Conservation (phyloP, 2,888 invertebrate genomes). For the Leptinotarsa haldemani region DNA sequence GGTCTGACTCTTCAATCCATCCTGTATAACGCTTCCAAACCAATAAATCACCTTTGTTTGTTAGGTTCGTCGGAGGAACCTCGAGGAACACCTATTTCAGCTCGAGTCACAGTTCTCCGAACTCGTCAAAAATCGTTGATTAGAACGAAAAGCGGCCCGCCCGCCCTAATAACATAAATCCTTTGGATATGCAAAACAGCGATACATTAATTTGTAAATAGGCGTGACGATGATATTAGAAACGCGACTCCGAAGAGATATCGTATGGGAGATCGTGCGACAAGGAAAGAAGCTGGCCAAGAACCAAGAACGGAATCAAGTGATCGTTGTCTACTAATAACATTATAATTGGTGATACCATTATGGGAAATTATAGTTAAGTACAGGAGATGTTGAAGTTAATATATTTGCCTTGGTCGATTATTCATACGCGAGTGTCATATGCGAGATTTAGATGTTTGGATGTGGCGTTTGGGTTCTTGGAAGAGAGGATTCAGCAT, state of each 20-base stretch:
- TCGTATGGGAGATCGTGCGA: conserved; percentile 44
- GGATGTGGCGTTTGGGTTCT: neutral
- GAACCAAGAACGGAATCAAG: conserved; percentile 43
- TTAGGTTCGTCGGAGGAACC: neutral
- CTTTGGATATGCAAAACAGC: conserved; percentile 60
- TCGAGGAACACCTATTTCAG: neutral
- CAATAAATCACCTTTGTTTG: conserved; percentile 11
- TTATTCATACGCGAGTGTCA: conserved; percentile 10
- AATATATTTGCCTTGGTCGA: conserved; percentile 32
- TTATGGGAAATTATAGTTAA: conserved; percentile 44
- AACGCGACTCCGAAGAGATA: conserved; percentile 61
- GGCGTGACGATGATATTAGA: conserved; percentile 62
- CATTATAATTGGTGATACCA: conserved; percentile 59
- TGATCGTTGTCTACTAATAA: conserved; percentile 53
- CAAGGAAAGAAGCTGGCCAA: conserved; percentile 27
- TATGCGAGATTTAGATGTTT: conserved; percentile 9
- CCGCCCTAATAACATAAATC: conserved; percentile 19
- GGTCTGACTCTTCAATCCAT: too few species aligned
- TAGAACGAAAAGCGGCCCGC: neutral
- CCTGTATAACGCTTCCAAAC: neutral
- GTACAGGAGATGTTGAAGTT: conserved; percentile 39
- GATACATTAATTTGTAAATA: conserved; percentile 63
- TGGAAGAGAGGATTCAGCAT: too few species aligned
- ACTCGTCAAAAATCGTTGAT: neutral
- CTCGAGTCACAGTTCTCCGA: neutral